phyloP scores from a whole-genome alignment of 92 coral and sea anemone species.

The Ricordea florida region DNA sequence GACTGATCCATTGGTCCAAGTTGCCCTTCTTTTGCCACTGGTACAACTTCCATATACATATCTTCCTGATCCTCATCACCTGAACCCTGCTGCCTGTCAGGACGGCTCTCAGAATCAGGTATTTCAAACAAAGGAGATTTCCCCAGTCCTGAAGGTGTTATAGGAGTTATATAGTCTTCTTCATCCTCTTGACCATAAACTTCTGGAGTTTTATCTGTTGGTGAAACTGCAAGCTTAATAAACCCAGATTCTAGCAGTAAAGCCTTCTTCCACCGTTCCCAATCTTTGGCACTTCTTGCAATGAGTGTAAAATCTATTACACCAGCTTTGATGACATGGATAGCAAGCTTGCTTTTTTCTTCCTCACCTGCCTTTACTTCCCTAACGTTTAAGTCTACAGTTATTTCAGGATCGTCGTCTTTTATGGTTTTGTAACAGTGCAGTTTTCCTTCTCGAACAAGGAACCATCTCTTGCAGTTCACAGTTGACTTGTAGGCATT shows the following conservation, averaged over 20 bases:
- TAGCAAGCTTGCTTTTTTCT: slow-evolving; percentile 65
- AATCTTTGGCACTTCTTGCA: slow-evolving; percentile 69
- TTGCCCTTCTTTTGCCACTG: neutral
- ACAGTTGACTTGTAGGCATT: slow-evolving; percentile 72
- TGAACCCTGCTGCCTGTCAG: slow-evolving; percentile 14
- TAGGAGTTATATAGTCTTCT: slow-evolving; percentile 75
- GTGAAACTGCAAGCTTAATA: slow-evolving; percentile 66
- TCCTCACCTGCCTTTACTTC: slow-evolving; percentile 71
- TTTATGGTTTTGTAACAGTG: slow-evolving; percentile 84
- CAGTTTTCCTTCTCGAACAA: slow-evolving; percentile 80
- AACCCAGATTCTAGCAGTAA: slow-evolving; percentile 84
- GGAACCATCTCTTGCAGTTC: slow-evolving; percentile 83
- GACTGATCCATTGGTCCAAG: slow-evolving; percentile 12
- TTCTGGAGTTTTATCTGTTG: slow-evolving; percentile 82
- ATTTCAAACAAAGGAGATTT: slow-evolving; percentile 2
- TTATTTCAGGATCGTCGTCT: slow-evolving; percentile 77
- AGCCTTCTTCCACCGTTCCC: slow-evolving; percentile 91
- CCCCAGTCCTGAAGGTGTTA: slow-evolving; percentile 65
- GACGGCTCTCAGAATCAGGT: neutral
- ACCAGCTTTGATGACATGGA: slow-evolving; percentile 77
- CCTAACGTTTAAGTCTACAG: slow-evolving; percentile 73
- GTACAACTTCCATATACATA: slow-evolving; percentile 60
- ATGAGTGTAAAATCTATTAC: slow-evolving; percentile 64
- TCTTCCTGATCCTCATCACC: slow-evolving; percentile 39
- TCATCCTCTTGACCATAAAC: slow-evolving; percentile 81